These are phyloP conservation scores for Stegana nigrithorax DNA, from an alignment of 2,888 invertebrate species.

Conservation along the genomic window DNA sequence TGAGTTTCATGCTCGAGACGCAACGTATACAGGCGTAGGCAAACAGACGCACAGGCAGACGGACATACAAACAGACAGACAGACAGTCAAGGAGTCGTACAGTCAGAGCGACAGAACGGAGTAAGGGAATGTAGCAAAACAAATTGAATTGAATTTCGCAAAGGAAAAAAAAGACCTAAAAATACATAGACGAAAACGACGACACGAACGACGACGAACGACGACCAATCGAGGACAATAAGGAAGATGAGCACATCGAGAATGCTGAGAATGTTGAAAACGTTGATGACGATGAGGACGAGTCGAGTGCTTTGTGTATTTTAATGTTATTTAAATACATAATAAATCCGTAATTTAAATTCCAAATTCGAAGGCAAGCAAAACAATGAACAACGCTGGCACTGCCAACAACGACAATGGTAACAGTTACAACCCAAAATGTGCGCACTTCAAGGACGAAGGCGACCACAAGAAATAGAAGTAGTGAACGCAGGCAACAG, in stretches of 20 bases:
- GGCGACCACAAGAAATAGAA: no score
- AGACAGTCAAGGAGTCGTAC: no score
- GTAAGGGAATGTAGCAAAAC: neutral
- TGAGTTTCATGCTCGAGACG: neutral
- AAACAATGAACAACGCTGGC: neutral
- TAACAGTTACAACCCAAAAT: neutral
- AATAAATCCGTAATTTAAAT: conserved; percentile 34
- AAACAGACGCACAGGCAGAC: neutral
- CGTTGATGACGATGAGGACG: neutral
- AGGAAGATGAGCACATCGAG: no score
- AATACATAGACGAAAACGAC: neutral
- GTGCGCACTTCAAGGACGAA: no score
- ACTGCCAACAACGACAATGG: neutral
- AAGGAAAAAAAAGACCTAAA: neutral
- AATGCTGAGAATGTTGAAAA: neutral
- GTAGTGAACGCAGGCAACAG: no score
- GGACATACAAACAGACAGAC: neutral
- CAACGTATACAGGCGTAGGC: neutral
- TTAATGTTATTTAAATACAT: conserved; percentile 42
- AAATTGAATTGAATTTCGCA: neutral
- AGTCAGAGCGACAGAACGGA: neutral
- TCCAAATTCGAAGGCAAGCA: conserved; percentile 6
- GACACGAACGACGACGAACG: neutral
- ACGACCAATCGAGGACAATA: no score
- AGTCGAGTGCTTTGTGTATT: conserved; percentile 17